Evolutionary conservation across 2,888 invertebrate genomes (phyloP).

Genomic region (Drosophila rellima): DNA sequence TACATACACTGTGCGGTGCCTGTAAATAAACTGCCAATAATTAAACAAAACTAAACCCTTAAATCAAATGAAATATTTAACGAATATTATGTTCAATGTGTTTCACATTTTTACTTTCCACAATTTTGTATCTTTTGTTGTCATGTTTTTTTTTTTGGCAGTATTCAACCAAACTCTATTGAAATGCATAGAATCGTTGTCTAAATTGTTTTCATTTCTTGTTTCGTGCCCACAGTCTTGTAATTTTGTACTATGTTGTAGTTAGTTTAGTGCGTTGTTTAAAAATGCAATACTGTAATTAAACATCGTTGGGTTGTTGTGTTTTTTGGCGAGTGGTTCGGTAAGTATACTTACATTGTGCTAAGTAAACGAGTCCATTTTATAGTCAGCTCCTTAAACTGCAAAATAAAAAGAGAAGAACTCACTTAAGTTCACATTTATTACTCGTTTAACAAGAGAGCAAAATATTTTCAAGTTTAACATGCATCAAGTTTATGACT

Average conservation of each 20-base stretch:
- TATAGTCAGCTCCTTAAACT: not conserved
- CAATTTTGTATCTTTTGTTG: conserved; percentile 4
- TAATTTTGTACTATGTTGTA: conserved; percentile 74
- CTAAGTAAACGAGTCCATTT: conserved; percentile 4
- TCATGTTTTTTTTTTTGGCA: conserved; percentile 34
- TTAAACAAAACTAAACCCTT: conserved; percentile 42
- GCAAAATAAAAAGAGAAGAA: not conserved
- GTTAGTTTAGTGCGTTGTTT: conserved; percentile 53
- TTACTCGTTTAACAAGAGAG: not conserved
- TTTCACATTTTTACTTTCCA: conserved; percentile 22
- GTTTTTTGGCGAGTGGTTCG: conserved; percentile 39
- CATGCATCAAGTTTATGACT: not conserved
- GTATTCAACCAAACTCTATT: conserved; percentile 24
- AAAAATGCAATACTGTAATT: conserved; percentile 5
- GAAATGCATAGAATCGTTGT: conserved; percentile 15
- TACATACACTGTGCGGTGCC: conserved; percentile 83
- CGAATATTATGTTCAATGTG: conserved; percentile 72
- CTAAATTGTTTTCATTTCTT: conserved; percentile 43
- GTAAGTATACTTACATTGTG: conserved; percentile 65
- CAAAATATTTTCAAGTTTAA: not conserved
- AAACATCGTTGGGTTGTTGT: conserved; percentile 59
- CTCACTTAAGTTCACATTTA: not conserved
- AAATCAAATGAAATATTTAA: conserved; percentile 84
- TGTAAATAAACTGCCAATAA: conserved; percentile 82
- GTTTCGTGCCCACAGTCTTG: conserved; percentile 81